phyloP scores from a whole-genome alignment of 2,113 vertebrate genomes.

The Oxyruncus cristatus region DNA sequence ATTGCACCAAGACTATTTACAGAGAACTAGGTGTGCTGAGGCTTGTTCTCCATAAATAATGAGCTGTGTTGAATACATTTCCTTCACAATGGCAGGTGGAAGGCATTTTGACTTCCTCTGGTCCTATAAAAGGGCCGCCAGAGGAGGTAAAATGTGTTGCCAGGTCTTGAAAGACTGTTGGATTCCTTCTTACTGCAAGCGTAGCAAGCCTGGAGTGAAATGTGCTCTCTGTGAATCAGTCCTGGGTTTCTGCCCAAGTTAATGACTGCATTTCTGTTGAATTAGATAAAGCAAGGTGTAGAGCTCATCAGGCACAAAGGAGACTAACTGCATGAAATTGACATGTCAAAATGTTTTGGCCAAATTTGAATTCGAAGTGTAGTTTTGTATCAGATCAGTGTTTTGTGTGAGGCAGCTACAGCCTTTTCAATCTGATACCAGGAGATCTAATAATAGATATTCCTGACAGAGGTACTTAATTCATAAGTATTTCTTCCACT shows the following conservation, averaged over 20 bases:
- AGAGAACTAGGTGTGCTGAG: neutral
- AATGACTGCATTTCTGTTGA: neutral
- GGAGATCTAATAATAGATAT: neutral
- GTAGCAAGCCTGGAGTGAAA: neutral
- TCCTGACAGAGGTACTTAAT: neutral
- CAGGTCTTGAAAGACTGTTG: neutral
- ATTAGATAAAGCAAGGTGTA: neutral
- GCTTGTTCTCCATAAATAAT: neutral
- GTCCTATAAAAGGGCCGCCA: neutral
- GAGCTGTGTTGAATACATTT: neutral
- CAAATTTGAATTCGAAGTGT: neutral
- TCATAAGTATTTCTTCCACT: neutral
- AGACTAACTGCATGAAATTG: neutral
- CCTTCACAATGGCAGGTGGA: neutral
- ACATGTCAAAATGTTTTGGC: neutral
- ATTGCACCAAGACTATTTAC: neutral
- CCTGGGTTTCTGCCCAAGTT: neutral
- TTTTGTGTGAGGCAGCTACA: neutral
- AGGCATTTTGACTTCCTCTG: neutral
- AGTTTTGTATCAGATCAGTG: neutral
- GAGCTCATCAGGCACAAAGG: neutral
- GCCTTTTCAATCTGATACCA: neutral
- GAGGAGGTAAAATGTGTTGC: neutral
- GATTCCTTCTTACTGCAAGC: neutral
- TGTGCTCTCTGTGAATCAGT: neutral